Conservation (phyloP, 2,113 vertebrate species). For the sheep (Ovis aries) region DNA sequence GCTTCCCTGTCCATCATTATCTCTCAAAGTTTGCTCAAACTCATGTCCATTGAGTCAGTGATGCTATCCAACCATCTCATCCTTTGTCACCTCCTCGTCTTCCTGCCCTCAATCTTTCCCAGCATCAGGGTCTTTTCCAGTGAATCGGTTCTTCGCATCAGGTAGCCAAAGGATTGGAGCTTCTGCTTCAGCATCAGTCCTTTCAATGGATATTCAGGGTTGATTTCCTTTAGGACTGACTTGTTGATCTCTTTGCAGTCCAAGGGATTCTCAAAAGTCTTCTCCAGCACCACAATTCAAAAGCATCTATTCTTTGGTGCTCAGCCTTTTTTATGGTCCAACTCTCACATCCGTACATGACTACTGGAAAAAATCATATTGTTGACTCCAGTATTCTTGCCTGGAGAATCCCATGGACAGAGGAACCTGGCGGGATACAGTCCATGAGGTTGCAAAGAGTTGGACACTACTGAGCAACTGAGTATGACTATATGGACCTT, state of each 20-base stretch:
- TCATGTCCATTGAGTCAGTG: neutral
- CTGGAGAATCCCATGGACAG: no score
- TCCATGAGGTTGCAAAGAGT: no score
- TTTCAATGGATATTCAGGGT: neutral
- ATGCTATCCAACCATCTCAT: neutral
- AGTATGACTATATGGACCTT: neutral
- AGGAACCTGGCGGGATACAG: no score
- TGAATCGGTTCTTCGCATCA: neutral
- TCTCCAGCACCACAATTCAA: neutral
- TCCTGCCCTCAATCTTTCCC: neutral
- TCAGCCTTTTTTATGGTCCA: neutral
- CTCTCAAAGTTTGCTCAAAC: neutral
- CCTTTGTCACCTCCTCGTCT: neutral
- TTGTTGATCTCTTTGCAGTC: neutral
- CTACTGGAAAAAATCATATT: neutral
- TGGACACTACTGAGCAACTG: no score
- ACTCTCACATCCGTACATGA: neutral
- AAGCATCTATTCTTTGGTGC: neutral
- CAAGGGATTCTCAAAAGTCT: neutral
- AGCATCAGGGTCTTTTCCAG: neutral
- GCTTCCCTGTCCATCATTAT: neutral
- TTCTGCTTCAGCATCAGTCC: neutral
- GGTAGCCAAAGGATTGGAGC: no score
- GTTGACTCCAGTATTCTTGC: neutral
- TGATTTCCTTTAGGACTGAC: neutral